phyloP scores from a whole-genome alignment of 2,888 invertebrate genomes.

The Dasysyrphus albostriatus region DNA sequence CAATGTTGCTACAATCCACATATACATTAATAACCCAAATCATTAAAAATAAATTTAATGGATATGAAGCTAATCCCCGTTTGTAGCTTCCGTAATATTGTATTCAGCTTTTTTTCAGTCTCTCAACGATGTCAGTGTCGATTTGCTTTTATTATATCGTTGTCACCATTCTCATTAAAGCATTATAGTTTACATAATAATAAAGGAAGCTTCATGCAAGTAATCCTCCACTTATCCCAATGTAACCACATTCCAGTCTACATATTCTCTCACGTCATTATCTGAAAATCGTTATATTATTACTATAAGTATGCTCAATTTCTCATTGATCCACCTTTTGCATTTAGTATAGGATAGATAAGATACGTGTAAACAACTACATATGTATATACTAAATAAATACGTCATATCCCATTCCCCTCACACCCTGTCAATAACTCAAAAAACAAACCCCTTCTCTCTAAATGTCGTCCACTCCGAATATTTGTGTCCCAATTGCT shows the following conservation, averaged over 20 bases:
- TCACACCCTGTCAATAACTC: not conserved
- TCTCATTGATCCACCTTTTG: conserved; percentile 12
- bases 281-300: conserved; percentile 8
- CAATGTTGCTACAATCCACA: too few species aligned
- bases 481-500: not conserved
- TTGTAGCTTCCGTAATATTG: too few species aligned
- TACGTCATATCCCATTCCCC: not conserved
- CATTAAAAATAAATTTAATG: too few species aligned
- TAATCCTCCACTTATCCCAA: not conserved
- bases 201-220: not conserved
- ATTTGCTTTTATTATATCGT: too few species aligned
- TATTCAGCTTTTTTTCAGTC: too few species aligned
- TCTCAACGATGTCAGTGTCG: too few species aligned
- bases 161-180: not conserved
- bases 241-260: conserved; percentile 1
- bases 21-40: too few species aligned
- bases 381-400: not conserved
- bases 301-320: not conserved
- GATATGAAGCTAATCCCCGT: too few species aligned
- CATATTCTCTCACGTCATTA: conserved; percentile 2
- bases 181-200: not conserved
- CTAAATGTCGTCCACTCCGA: not conserved
- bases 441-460: not conserved
- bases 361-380: conserved; percentile 12
- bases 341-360: not conserved